Evolutionary conservation across 2,797 vertebrate genomes (phyloP).

Genomic region (Mormyrops attenuatus): DNA sequence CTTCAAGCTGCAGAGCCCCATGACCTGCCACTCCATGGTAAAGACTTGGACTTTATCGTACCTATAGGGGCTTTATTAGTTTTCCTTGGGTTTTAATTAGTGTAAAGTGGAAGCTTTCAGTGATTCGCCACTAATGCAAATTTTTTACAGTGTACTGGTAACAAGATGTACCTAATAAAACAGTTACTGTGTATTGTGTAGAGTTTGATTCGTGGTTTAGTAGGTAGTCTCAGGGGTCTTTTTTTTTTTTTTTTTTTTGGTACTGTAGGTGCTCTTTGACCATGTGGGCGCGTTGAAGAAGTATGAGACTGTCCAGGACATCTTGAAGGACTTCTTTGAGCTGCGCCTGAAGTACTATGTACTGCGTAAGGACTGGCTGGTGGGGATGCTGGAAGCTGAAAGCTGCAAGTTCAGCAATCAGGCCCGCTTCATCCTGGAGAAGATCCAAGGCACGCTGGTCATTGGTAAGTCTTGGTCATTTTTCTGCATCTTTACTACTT

Average conservation of each 20-base stretch:
- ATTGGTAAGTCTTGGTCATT: slow-evolving; percentile 69
- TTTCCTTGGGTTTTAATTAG: neutral
- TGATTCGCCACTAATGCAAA: neutral
- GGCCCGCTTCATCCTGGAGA: slow-evolving; percentile 97
- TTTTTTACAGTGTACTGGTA: neutral
- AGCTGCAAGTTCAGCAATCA: slow-evolving; percentile 84
- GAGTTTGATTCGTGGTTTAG: neutral
- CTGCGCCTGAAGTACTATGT: slow-evolving; percentile 83
- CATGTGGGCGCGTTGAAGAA: slow-evolving; percentile 90
- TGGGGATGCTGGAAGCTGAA: slow-evolving; percentile 86
- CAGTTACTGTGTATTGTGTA: neutral
- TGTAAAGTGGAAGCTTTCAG: neutral
- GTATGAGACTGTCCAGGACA: slow-evolving; percentile 77
- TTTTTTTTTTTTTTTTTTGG: neutral
- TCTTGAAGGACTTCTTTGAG: slow-evolving; percentile 87
- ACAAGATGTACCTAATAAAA: neutral
- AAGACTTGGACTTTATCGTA: neutral
- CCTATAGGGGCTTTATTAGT: neutral
- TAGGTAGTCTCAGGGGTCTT: neutral
- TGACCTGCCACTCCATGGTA: slow-evolving; percentile 97
- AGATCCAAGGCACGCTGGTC: slow-evolving; percentile 85
- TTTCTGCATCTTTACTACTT: neutral
- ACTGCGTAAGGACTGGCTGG: slow-evolving; percentile 90
- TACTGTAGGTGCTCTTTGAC: slow-evolving; percentile 86
- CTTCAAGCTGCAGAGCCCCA: slow-evolving; percentile 85